phyloP scores from a whole-genome alignment of 2,888 invertebrate genomes.

The Cataglyphis livida region DNA sequence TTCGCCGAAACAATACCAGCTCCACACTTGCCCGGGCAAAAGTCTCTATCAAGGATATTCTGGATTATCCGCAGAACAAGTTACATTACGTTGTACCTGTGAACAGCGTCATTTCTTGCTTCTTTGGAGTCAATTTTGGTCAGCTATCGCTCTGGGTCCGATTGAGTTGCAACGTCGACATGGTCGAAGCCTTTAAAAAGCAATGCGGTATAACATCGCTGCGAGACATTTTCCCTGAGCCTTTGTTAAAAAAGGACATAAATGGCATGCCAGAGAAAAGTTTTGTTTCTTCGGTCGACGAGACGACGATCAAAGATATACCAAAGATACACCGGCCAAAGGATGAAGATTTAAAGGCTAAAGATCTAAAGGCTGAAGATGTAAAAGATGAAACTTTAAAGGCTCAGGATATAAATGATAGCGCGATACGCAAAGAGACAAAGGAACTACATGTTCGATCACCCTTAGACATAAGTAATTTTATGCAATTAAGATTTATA shows the following conservation, averaged over 20 bases:
- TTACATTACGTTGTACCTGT: constrained; percentile 77
- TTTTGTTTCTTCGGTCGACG: neutral
- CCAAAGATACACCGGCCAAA: neutral
- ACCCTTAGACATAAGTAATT: constrained; percentile 8
- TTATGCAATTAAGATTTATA: neutral
- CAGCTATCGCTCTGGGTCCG: constrained; percentile 80
- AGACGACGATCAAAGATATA: neutral
- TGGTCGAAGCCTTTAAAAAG: constrained; percentile 74
- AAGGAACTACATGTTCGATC: neutral
- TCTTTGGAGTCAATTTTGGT: constrained; percentile 73
- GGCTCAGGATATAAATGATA: neutral
- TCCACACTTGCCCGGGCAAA: constrained; percentile 74
- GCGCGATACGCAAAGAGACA: neutral
- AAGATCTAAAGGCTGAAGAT: neutral
- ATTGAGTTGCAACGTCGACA: constrained; percentile 77
- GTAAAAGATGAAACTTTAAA: neutral
- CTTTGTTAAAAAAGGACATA: neutral
- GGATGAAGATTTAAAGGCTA: neutral
- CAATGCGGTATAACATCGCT: constrained; percentile 48
- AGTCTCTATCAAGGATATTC: constrained; percentile 77
- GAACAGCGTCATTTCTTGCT: constrained; percentile 69
- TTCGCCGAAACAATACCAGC: constrained; percentile 59
- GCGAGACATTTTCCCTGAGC: neutral
- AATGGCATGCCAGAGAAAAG: neutral
- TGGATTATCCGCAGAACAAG: constrained; percentile 81